A percentile compares a stretch with the other conserved stretches of the same genome.
Conservation (phyloP, 2,888 invertebrate genomes). For the Campopleginae sp. region DNA sequence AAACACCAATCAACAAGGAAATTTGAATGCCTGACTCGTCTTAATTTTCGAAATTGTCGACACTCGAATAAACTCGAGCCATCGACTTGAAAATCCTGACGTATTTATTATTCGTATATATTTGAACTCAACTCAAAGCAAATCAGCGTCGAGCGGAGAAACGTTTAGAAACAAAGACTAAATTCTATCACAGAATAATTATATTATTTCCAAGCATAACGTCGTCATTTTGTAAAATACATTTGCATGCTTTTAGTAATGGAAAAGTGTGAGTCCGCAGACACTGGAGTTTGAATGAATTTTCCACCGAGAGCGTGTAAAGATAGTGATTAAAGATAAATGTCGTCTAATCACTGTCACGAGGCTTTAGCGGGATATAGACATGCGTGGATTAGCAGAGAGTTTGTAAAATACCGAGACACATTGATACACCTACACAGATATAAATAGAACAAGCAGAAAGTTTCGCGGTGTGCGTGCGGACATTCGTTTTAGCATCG, state of each 20-base stretch:
- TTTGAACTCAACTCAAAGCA: neutral
- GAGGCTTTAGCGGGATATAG: constrained; percentile 23
- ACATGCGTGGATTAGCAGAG: constrained; percentile 17
- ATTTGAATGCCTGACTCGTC: neutral
- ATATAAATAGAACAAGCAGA: constrained; percentile 7
- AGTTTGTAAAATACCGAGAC: constrained; percentile 31
- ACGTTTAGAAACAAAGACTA: too few species aligned
- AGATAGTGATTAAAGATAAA: constrained; percentile 63
- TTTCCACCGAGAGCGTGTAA: constrained; percentile 66
- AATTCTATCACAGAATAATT: neutral
- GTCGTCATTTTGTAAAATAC: neutral
- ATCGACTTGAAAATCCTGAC: neutral
- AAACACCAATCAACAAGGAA: neutral
- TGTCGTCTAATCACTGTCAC: constrained; percentile 63
- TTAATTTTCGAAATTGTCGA: neutral
- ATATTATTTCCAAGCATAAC: neutral
- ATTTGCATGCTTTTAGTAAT: neutral
- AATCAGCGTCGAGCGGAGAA: too few species aligned
- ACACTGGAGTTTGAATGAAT: constrained; percentile 56
- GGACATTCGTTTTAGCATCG: constrained; percentile 28
- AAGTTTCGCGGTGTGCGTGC: neutral
- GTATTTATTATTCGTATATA: neutral
- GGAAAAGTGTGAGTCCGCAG: constrained; percentile 13
- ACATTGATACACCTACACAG: neutral
- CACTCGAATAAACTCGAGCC: neutral